Percentiles rank a stretch among this genome's conserved stretches.
These are phyloP conservation scores for Phalacrocorax aristotelis DNA, from an alignment of 2,113 vertebrate genomes.

Conservation along the genomic window DNA sequence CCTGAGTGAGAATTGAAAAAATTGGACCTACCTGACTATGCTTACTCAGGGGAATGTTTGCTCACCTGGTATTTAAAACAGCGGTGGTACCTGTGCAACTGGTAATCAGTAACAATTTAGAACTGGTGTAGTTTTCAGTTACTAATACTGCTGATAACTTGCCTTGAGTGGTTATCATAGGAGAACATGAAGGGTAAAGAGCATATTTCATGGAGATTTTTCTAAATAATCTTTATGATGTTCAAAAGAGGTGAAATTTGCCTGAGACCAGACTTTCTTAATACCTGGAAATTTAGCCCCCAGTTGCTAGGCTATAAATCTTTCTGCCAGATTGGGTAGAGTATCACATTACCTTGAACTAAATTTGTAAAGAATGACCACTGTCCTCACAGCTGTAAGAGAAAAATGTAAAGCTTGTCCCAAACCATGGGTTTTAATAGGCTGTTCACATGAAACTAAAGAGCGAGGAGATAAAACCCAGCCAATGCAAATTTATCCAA, in stretches of 20 bases:
- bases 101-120: not conserved
- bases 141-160: not conserved
- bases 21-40: not conserved
- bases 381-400: constrained; percentile 44
- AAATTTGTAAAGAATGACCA: constrained; percentile 68
- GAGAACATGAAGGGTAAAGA: not conserved
- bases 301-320: constrained; percentile 61
- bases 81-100: not conserved
- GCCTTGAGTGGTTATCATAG: not conserved
- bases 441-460: constrained; percentile 22
- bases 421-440: constrained; percentile 28
- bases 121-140: not conserved
- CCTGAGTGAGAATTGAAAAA: not conserved
- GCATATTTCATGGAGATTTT: not conserved
- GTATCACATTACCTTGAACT: constrained; percentile 59
- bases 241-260: constrained; percentile 36
- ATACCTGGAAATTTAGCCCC: constrained; percentile 51
- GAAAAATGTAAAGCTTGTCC: constrained; percentile 50
- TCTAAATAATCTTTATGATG: not conserved
- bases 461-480: constrained; percentile 26
- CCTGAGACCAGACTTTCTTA: constrained; percentile 48
- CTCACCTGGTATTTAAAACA: not conserved
- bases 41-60: not conserved
- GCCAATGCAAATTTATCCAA: constrained; percentile 20
- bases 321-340: constrained; percentile 49